Base-by-base conservation (phyloP, 2,797 vertebrate species). In the Uromys caudimaculatus region DNA sequence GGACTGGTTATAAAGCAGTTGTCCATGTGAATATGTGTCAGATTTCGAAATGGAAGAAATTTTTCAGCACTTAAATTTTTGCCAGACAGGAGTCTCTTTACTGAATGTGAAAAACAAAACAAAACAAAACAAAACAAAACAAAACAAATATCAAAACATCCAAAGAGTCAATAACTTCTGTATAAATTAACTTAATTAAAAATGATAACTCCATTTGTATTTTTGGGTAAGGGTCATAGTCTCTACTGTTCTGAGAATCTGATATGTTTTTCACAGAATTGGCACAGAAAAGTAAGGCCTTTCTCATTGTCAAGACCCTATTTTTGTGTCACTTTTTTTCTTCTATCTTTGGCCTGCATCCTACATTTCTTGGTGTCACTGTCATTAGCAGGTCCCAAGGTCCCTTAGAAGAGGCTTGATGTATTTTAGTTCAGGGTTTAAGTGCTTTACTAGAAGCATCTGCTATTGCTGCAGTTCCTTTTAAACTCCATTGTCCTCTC, bases 41-140 rank as follows among this genome's bases (percentile, higher is more conserved):
- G 38, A 87, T 89, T 96, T 62, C 78, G 77, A 89, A 93, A 96
- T 93, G 41, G 47, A 84, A 96, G 19, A 58, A 17, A 92, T 85
- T 95, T 93, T 64, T 73, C 77, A 93, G n/a, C 38, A 69, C 32
- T 3, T 89, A 90, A 93, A 93, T 85, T 91, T 90, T 86, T 90
- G 89, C 7, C 47, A 91, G 44, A 35, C 1, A 87, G 71, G n/a
- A 91, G 29, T 69, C 17, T 54, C 64, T 44, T 54, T 91, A 91
- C 56, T 5, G 79, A 52, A 89, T 71, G 24, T n/a, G 56, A 86
- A 73, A 95, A 94, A 56, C 90, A 67, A 64, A 35, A 67, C 29
- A 67, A 32, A 64, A 29, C 58, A 23, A 58, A 60, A 54, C 16
- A 71, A 95, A 93, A 50, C 90, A 50, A 50, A 54, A 54, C 8